Evolutionary conservation across 2,888 invertebrate genomes (phyloP), one percentile per base, ranked within the genome.

Genomic region (Nymphalis polychloros): DNA sequence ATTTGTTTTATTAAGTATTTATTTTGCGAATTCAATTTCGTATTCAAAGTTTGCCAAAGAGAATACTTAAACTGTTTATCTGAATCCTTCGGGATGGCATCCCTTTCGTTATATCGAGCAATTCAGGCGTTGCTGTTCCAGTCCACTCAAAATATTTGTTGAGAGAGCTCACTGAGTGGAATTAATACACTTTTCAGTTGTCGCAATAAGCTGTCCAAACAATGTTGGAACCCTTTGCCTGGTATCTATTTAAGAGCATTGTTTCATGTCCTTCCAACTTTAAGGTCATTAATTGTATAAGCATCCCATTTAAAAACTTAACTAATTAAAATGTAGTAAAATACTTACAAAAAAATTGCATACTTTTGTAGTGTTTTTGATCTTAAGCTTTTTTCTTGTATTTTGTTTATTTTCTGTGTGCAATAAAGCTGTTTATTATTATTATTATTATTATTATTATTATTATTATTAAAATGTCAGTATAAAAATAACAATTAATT

Each of bases 71-170:
- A 79, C 79, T 81, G 79, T 84, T 77, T 81, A 80, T 79, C 72
- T 76, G 73, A 76, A 78, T 80, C 80, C 79, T 76, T 73, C 76
- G 82, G 73, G 79, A 77, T 73, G 76, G 63, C 76, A 78, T 77
- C 78, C 77, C 78, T 84, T 81, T 81, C 80, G 78, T 80, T 79
- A 80, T 79, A 77, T 75, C 80, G 79, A 80, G 78, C 79, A 79
- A 84, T 82, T 80, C 79, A 79, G 79, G 73, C 73, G 75, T 81
- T 82, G 75, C 81, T 82, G 78, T 81, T 82, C 73, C 76, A 79
- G 78, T 79, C 78, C 79, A 80, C 78, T 82, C 81, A 80, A 81
- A 84, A 83, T 83, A 84, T 84, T 84, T 84, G 78, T 77, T 74
- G 75, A 80, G 78, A 81, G 79, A 81, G 79, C 71, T 79, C 81